Percentiles rank a stretch among this genome's conserved stretches.
Conservation (phyloP, 2,888 invertebrate species). For the Flexamia atlantica region DNA sequence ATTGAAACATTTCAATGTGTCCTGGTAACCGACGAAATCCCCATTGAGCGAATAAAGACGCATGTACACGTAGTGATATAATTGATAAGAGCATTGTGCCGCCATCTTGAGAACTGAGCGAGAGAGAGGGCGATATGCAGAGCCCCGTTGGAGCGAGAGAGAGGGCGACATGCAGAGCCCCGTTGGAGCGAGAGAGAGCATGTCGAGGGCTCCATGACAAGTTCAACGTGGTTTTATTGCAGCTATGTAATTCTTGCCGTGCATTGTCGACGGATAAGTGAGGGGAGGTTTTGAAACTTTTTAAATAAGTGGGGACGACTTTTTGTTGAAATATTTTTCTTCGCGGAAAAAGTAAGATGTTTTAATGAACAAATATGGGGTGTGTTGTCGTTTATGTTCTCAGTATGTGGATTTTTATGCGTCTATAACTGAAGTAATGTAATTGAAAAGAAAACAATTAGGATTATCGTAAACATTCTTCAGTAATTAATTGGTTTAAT, state of each 20-base stretch:
- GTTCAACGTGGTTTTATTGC: not conserved
- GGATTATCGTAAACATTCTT: too few species aligned
- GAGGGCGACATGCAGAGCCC: not conserved
- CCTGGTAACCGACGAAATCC: slow-evolving; percentile 3
- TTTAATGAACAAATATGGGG: too few species aligned
- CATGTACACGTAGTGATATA: slow-evolving; percentile 14
- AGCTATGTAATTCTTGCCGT: not conserved
- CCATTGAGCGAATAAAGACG: slow-evolving; percentile 37
- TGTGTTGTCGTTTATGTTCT: too few species aligned
- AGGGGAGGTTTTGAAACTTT: not conserved
- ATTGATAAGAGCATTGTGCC: slow-evolving; percentile 41
- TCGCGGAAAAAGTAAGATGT: too few species aligned
- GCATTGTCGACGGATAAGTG: not conserved
- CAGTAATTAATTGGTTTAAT: too few species aligned
- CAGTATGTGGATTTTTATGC: too few species aligned
- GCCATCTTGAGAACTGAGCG: slow-evolving; percentile 35
- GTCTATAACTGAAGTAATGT: too few species aligned
- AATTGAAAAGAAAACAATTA: too few species aligned
- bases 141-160: not conserved
- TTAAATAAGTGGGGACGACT: not conserved
- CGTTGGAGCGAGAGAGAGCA: not conserved
- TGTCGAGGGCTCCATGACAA: not conserved
- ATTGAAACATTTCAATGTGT: slow-evolving; percentile 40
- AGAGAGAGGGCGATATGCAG: slow-evolving; percentile 25
- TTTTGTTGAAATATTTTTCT: not conserved